These are phyloP conservation scores for Pseudoips prasinana DNA, from an alignment of 2,888 invertebrate species.

Conservation along the genomic window DNA sequence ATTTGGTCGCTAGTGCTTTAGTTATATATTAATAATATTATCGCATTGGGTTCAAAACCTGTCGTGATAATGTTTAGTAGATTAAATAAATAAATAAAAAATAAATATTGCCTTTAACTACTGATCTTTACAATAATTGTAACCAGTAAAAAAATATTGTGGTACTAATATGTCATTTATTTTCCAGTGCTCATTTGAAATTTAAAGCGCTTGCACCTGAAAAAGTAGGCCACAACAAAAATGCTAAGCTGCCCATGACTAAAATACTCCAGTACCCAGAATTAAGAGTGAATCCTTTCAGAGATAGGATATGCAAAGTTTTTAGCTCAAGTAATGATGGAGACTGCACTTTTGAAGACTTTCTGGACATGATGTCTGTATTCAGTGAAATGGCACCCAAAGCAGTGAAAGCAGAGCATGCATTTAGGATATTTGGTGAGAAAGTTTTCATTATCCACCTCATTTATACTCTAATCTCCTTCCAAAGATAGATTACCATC, in stretches of 20 bases:
- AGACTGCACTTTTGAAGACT: slow-evolving; percentile 97
- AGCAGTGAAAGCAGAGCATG: slow-evolving; percentile 96
- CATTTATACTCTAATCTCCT: background rate
- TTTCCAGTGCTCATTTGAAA: slow-evolving; percentile 90
- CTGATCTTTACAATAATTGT: no score
- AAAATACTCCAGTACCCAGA: slow-evolving; percentile 94
- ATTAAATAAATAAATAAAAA: no score
- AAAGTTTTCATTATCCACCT: no score
- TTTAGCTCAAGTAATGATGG: slow-evolving; percentile 94
- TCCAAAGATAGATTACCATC: no score
- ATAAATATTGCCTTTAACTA: no score
- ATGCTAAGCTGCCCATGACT: slow-evolving; percentile 91
- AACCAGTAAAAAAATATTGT: no score
- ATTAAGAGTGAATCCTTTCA: slow-evolving; percentile 94
- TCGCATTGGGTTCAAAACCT: no score
- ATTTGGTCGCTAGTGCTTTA: no score
- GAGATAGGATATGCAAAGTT: slow-evolving; percentile 95
- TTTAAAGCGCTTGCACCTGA: slow-evolving; percentile 95
- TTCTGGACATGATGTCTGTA: slow-evolving; percentile 98
- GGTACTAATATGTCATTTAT: background rate
- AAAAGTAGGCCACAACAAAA: slow-evolving; percentile 93
- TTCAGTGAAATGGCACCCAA: slow-evolving; percentile 95
- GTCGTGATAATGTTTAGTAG: no score
- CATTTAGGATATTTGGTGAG: slow-evolving; percentile 96
- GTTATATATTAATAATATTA: no score